Evolutionary conservation across 2,113 vertebrate genomes (phyloP), one percentile per base, ranked within the genome.

Genomic region (Mustelus asterias): DNA sequence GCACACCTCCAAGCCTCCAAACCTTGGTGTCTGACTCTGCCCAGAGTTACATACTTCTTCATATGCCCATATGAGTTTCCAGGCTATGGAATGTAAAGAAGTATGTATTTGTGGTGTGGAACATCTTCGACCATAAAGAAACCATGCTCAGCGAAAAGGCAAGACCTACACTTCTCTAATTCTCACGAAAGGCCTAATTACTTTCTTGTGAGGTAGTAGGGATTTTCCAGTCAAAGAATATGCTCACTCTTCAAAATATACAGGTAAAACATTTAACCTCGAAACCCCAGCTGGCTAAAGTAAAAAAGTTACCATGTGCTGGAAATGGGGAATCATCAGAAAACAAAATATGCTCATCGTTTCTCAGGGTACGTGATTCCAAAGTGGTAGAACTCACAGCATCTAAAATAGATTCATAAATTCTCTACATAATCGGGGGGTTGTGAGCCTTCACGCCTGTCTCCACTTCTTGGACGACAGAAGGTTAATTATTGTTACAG

Each of bases 41-140:
- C 97, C 96, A 96, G 96, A 97, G 97, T 96, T 96, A 97, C 97
- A 97, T 97, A 98, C 97, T 98, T 98, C 97, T 97, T 98, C 97
- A 98, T 97, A 98, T 97, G 96, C 97, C 97, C 97, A 98, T 98
- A 98, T 96, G 97, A 96, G 97, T 96, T 97, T 96, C 0, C 96
- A 96, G 96, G 0, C 96, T 98, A 97, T 98, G 97, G 97, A 98
- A 98, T 98, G 97, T 98, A 97, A 97, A 98, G 97, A 97, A 98
- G 97, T 98, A 97, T 98, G 97, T 97, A 97, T 97, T 94, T 92
- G 97, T 97, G 97, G 97, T 97, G 95, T 96, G 96, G 97, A 95
- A 96, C 96, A 96, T 96, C 96, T 76, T 0, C 96, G 0, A 85
- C 90, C 0, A 76, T 44, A 72, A 48, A 95, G 93, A 72, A 54